Percentiles rank a stretch among this genome's conserved stretches.
Conservation (phyloP, 2,797 vertebrate species). For the Amniataba percoides region DNA sequence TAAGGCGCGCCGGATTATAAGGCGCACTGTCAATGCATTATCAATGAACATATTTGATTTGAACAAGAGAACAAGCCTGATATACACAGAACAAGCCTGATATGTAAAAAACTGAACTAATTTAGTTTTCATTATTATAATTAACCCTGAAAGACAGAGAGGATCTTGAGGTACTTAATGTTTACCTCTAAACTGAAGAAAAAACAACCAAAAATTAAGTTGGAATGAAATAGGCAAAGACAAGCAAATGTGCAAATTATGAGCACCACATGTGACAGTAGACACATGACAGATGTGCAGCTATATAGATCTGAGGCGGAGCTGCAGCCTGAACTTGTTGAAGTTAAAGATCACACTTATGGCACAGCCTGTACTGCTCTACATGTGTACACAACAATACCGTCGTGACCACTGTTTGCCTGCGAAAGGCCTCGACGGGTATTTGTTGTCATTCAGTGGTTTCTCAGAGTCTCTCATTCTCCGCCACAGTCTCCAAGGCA, state of each 20-base stretch:
- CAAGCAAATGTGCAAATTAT: background rate
- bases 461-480: slow-evolving; percentile 64
- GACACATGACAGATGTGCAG: background rate
- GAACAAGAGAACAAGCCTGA: background rate
- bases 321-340: slow-evolving; percentile 12
- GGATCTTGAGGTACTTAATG: background rate
- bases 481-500: slow-evolving; percentile 42
- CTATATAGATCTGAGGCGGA: background rate
- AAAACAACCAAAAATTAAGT: background rate
- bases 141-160: background rate
- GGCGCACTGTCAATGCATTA: too few species aligned
- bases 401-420: slow-evolving; percentile 64
- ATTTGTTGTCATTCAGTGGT: slow-evolving; percentile 63
- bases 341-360: slow-evolving; percentile 21
- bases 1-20: too few species aligned
- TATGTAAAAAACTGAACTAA: background rate
- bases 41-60: background rate
- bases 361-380: slow-evolving; percentile 7
- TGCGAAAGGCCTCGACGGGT: slow-evolving; percentile 31
- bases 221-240: background rate
- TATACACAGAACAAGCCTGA: background rate
- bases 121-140: background rate
- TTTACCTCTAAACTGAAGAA: background rate
- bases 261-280: background rate
- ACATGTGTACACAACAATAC: slow-evolving; percentile 50